Conservation (phyloP, 1,140 invertebrate genomes). For the Steinernema feltiae region DNA sequence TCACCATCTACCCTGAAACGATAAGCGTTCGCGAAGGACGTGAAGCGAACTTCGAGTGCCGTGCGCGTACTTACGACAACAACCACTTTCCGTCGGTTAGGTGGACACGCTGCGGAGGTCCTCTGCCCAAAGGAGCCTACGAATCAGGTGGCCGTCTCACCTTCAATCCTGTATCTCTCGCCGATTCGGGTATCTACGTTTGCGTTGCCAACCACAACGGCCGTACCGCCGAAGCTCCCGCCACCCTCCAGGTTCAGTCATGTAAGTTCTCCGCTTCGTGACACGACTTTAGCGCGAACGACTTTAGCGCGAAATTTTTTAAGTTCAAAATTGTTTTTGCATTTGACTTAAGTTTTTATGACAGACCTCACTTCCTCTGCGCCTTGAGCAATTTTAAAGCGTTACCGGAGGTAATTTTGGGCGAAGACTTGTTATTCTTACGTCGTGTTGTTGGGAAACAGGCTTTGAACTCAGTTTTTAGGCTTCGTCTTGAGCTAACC, state of each 20-base stretch:
- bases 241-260: conserved; percentile 45
- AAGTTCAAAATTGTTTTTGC: too few species aligned
- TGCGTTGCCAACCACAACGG: conserved; percentile 54
- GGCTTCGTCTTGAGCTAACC: too few species aligned
- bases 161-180: conserved; percentile 32
- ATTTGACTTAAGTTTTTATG: too few species aligned
- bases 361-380: too few species aligned
- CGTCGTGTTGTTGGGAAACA: too few species aligned
- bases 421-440: too few species aligned
- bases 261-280: too few species aligned
- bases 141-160: conserved; percentile 45
- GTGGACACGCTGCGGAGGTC: conserved; percentile 50
- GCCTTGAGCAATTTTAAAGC: too few species aligned
- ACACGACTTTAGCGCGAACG: too few species aligned
- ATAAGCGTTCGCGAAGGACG: conserved; percentile 48
- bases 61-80: conserved; percentile 50
- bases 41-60: conserved; percentile 54
- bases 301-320: too few species aligned
- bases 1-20: conserved; percentile 57
- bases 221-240: conserved; percentile 50
- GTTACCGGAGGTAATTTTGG: too few species aligned
- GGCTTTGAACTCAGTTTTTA: too few species aligned
- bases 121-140: conserved; percentile 42
- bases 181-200: conserved; percentile 49
- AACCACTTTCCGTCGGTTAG: conserved; percentile 44